A percentile compares a stretch with the other conserved stretches of the same genome.
These are phyloP conservation scores for Chiloscyllium plagiosum DNA, from an alignment of 2,113 vertebrate genomes.

Conservation along the genomic window DNA sequence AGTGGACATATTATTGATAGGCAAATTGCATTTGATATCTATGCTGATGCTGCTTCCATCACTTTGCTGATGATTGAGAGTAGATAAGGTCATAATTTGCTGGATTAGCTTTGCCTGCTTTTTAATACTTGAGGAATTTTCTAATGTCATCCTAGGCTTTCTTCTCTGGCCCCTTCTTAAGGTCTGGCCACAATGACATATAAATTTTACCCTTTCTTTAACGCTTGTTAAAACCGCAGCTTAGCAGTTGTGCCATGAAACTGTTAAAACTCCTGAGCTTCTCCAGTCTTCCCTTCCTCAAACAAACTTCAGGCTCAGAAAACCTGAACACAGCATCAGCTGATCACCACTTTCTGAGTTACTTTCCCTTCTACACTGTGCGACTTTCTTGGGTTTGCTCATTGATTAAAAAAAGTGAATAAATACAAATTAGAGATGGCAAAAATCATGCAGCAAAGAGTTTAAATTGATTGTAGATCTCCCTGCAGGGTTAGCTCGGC, in stretches of 20 bases:
- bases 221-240: not conserved
- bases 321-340: not conserved
- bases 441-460: not conserved
- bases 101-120: no score
- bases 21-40: no score
- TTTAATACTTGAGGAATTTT: no score
- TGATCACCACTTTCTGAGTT: not conserved
- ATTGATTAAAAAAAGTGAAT: not conserved
- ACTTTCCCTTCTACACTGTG: not conserved
- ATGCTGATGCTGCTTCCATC: no score
- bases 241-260: not conserved
- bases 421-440: not conserved
- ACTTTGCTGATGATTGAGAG: no score
- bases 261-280: not conserved
- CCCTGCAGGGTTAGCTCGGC: not conserved
- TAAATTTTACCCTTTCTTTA: not conserved
- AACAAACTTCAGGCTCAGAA: not conserved
- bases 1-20: no score
- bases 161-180: not conserved
- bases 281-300: not conserved
- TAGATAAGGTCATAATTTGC: no score
- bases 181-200: not conserved
- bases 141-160: not conserved
- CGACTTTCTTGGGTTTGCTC: not conserved
- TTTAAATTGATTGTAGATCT: not conserved